These are phyloP conservation scores for Peromyscus maniculatus DNA, from an alignment of 2,113 vertebrate species.

Conservation along the genomic window DNA sequence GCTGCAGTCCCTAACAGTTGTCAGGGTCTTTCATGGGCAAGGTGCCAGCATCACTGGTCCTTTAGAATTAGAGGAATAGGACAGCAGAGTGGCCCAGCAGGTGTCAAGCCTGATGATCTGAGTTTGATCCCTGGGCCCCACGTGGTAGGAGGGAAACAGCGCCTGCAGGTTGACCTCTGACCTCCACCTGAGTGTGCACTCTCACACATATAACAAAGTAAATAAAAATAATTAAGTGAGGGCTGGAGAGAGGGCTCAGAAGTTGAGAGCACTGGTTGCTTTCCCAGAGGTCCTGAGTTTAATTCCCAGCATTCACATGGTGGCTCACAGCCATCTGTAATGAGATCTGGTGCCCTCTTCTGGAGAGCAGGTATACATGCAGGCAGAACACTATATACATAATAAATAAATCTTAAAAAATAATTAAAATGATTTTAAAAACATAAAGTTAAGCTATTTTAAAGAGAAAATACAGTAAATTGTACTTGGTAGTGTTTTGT, in stretches of 20 bases:
- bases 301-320: not conserved
- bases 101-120: not conserved
- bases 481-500: not conserved
- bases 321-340: not conserved
- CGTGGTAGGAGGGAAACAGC: not conserved
- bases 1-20: not conserved
- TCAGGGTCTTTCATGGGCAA: not conserved
- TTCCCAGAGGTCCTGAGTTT: not conserved
- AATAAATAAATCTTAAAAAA: not conserved
- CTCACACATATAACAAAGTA: not conserved
- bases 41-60: not conserved
- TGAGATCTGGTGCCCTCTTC: not conserved
- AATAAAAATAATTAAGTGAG: not conserved
- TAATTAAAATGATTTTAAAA: not conserved
- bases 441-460: not conserved
- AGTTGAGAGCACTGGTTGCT: not conserved
- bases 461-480: not conserved
- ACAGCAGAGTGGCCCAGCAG: not conserved
- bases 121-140: not conserved
- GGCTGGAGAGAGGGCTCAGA: not conserved
- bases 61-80: not conserved
- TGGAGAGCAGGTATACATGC: not conserved
- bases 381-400: not conserved
- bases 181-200: not conserved
- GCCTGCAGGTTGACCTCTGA: not conserved